These are phyloP conservation scores for Drosophila albomicans DNA, from an alignment of 1,140 invertebrate species.

Conservation along the genomic window DNA sequence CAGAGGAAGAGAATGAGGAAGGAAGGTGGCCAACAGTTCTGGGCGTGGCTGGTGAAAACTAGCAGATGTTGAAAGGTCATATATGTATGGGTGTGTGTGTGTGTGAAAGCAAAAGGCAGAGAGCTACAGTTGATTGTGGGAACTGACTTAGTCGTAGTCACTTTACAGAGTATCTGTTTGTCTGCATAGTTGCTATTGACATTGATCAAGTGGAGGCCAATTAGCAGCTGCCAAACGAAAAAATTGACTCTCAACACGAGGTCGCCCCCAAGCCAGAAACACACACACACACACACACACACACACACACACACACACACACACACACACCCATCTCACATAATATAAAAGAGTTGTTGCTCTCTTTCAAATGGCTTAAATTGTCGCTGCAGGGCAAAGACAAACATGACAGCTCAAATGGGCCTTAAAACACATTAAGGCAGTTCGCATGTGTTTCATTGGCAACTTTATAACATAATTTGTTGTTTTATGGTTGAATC, in stretches of 20 bases:
- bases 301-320: neutral
- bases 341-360: conserved; percentile 9
- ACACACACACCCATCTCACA: no score
- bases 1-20: neutral
- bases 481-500: conserved; percentile 6
- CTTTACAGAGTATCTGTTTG: neutral
- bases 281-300: neutral
- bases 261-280: conserved; percentile 30
- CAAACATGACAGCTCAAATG: conserved; percentile 30
- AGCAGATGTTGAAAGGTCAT: conserved; percentile 6
- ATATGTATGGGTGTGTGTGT: neutral
- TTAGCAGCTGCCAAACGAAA: conserved; percentile 33
- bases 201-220: conserved; percentile 43
- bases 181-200: conserved; percentile 38
- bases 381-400: conserved; percentile 29
- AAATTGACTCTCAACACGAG: neutral
- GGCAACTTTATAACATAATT: conserved; percentile 4
- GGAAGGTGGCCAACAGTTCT: neutral
- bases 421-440: conserved; percentile 20
- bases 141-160: neutral
- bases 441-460: conserved; percentile 7
- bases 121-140: neutral
- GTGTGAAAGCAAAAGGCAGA: neutral
- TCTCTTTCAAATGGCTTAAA: conserved; percentile 26
- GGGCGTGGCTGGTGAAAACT: conserved; percentile 32